Evolutionary conservation across 1,140 invertebrate species (phyloP), one percentile per base, ranked within the genome.

Genomic region (Sycophaga agraensis): DNA sequence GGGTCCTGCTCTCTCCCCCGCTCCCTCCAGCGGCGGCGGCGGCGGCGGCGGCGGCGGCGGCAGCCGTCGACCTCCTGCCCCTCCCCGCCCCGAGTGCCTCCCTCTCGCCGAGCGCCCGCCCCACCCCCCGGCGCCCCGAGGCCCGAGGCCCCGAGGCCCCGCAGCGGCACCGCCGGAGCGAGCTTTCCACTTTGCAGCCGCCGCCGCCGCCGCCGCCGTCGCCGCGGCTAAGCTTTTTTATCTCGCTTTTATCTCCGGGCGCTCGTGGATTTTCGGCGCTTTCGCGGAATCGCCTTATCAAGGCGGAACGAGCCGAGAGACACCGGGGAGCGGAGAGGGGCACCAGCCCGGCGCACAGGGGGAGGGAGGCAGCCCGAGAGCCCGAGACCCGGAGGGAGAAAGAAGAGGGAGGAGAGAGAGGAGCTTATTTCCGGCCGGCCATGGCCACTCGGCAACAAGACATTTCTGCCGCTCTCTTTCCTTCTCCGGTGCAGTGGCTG

Each of bases 361-460:
- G n/a, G n/a, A n/a, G n/a, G n/a, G n/a, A n/a, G n/a, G n/a, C n/a
- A n/a, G n/a, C n/a, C n/a, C n/a, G n/a, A n/a, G n/a, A n/a, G n/a
- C n/a, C n/a, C n/a, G n/a, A n/a, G n/a, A n/a, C n/a, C n/a, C n/a
- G n/a, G 26, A 34, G 21, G 19, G n/a, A 43, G 26, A 43, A 11
- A 45, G 11, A 24, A n/a, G n/a, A n/a, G n/a, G n/a, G n/a, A n/a
- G n/a, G n/a, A 2, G n/a, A 9, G 16, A 37, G 28, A 37, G 17
- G 9, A 8, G 21, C 21, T 35, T 34, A 68, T 72, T 73, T 73
- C 70, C 67, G 70, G 66, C 55, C 57, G 39, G 34, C 58, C 58
- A 66, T 63, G 61, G 59, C 54, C 66, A 57, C 71, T 67, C 68
- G 54, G 67, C 66, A 71, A 73, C 71, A 70, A 64, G 37, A 42